phyloP scores from a whole-genome alignment of 2,888 invertebrate species.

The Oeneis ivallda region DNA sequence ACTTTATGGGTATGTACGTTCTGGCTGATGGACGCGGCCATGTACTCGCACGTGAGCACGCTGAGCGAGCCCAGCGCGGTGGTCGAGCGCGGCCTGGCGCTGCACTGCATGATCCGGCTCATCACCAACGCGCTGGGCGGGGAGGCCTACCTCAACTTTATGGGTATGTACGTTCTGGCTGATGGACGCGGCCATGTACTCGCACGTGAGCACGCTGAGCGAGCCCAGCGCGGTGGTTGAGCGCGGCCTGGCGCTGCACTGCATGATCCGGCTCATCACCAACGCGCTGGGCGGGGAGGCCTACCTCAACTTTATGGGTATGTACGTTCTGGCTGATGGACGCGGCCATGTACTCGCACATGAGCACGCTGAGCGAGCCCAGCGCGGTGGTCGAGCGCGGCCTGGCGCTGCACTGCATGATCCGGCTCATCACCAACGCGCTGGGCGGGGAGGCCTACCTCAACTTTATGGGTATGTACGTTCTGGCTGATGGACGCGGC shows the following conservation, averaged over 20 bases:
- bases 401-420: slow-evolving; percentile 98
- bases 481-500: slow-evolving; percentile 99
- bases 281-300: slow-evolving; percentile 97
- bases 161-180: slow-evolving; percentile 88
- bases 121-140: slow-evolving; percentile 97
- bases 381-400: slow-evolving; percentile 93
- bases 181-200: slow-evolving; percentile 99
- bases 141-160: slow-evolving; percentile 99
- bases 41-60: slow-evolving; percentile 97
- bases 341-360: slow-evolving; percentile 98
- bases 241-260: slow-evolving; percentile 97
- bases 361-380: slow-evolving; percentile 89
- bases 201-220: slow-evolving; percentile 92
- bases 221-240: slow-evolving; percentile 88
- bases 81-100: slow-evolving; percentile 95
- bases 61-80: slow-evolving; percentile 85
- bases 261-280: slow-evolving; percentile 97
- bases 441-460: slow-evolving; percentile 98
- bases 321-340: slow-evolving; percentile 93
- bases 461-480: slow-evolving; percentile 95
- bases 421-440: slow-evolving; percentile 94
- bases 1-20: slow-evolving; percentile 93
- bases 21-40: slow-evolving; percentile 99
- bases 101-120: slow-evolving; percentile 98
- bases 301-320: slow-evolving; percentile 99